Evolutionary conservation across 35 echinoderm and acorn worm genomes (phyloP).

Genomic region (Apostichopus japonicus): DNA sequence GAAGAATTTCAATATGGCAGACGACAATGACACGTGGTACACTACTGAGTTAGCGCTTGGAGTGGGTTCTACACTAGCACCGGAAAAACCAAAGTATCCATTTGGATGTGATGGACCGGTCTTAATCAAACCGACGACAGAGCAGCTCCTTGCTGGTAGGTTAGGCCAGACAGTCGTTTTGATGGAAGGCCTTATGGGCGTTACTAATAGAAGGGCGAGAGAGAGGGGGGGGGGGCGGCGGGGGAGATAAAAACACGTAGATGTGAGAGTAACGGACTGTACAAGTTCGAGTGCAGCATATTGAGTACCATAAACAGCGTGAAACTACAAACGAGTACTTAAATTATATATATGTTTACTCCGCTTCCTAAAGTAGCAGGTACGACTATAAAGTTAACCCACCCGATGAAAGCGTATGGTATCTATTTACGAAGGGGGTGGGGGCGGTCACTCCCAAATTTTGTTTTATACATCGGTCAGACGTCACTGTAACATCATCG

Average conservation of each 20-base stretch:
- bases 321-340: too few species aligned
- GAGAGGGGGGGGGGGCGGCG: neutral
- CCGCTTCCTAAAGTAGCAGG: too few species aligned
- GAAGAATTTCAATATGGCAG: too few species aligned
- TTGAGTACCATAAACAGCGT: too few species aligned
- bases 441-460: too few species aligned
- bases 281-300: too few species aligned
- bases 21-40: neutral
- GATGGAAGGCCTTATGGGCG: neutral
- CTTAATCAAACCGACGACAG: conserved; percentile 25
- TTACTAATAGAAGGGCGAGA: neutral
- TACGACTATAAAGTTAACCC: too few species aligned
- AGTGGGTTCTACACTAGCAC: neutral
- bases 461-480: too few species aligned
- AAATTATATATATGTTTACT: too few species aligned
- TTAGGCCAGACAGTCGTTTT: neutral
- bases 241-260: neutral
- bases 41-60: neutral
- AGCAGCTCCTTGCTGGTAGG: conserved; percentile 46
- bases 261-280: neutral
- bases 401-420: too few species aligned
- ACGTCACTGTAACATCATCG: too few species aligned
- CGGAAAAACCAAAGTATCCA: conserved; percentile 38
- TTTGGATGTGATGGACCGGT: conserved; percentile 49
- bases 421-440: too few species aligned